A percentile compares a stretch with the other conserved stretches of the same genome.
phyloP scores from a whole-genome alignment of 2,113 vertebrate species.

The Menidia beryllina region DNA sequence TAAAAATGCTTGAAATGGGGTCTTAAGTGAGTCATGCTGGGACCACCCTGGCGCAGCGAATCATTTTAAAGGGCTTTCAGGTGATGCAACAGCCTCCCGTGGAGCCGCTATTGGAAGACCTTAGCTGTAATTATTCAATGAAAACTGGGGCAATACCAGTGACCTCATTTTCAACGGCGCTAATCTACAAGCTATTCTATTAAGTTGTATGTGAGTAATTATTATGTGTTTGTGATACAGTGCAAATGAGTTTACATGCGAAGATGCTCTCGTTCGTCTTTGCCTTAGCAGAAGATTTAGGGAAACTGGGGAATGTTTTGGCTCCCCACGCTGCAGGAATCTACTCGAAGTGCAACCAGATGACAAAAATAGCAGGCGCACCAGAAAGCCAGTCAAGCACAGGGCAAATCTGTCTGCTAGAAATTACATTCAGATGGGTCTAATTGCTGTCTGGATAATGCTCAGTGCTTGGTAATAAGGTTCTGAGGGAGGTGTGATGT shows the following conservation, averaged over 20 bases:
- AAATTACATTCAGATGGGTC: neutral
- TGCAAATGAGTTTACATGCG: neutral
- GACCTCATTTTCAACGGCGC: neutral
- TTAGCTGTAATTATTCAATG: neutral
- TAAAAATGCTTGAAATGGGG: neutral
- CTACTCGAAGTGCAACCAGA: neutral
- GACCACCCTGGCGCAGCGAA: slow-evolving; percentile 10
- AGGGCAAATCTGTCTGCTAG: neutral
- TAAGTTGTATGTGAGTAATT: slow-evolving; percentile 4
- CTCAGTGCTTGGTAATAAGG: neutral
- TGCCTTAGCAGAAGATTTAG: neutral
- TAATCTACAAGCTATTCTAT: neutral
- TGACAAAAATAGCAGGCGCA: neutral
- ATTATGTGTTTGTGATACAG: neutral
- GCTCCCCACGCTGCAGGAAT: neutral
- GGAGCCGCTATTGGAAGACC: neutral
- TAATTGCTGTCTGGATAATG: slow-evolving; percentile 4
- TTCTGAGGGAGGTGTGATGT: neutral
- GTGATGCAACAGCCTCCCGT: neutral
- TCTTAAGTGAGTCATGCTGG: slow-evolving; percentile 33
- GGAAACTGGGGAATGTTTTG: neutral
- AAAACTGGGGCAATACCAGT: neutral
- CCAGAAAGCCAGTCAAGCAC: neutral
- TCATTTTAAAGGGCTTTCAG: slow-evolving; percentile 5
- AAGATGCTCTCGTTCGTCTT: neutral